Evolutionary conservation across 2,888 invertebrate species (phyloP), one percentile per base, ranked within the genome.

Genomic region (Acanthopleura granulata): DNA sequence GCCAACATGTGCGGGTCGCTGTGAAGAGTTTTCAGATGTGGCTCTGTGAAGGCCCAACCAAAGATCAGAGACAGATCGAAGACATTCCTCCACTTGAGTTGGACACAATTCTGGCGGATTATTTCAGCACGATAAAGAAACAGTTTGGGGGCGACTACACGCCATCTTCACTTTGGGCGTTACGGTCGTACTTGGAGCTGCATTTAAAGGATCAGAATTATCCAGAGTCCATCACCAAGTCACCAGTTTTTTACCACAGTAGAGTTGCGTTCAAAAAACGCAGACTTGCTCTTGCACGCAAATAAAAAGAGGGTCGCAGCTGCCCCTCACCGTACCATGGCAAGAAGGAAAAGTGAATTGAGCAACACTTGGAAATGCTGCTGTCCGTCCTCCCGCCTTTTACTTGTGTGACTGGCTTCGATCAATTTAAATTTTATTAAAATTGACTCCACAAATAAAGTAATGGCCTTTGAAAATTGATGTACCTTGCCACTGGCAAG

Each of bases 81-180:
- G 62, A 62, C 22, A 62, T 62, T 62, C n/a, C 15, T 14, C n/a
- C 62, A 12, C 11, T 12, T n/a, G 62, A 15, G 12, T 22, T 62
- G 15, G 62, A 62, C 62, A 22, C 25, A n/a, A 18, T n/a, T 62
- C 25, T 62, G 25, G n/a, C 62, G n/a, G 25, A 22, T 15, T 62
- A 18, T 51, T 62, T 62, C 62, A 62, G 16, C 25, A 62, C 62
- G 12, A 22, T 62, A 12, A 62, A 62, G 62, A 62, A 62, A 22
- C 25, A 12, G 22, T n/a, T 22, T n/a, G 62, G 62, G 16, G 25
- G 25, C 11, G 62, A 62, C 25, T 62, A 62, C 22, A 62, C 15
- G 16, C 62, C 62, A n/a, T 12, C 12, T 12, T 62, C 62, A 12
- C 25, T 62, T 22, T 12, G 25, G 12, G 62, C 22, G 12, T 62